Base-by-base conservation (phyloP, 2,113 vertebrate species). In the Corvus cornix region DNA sequence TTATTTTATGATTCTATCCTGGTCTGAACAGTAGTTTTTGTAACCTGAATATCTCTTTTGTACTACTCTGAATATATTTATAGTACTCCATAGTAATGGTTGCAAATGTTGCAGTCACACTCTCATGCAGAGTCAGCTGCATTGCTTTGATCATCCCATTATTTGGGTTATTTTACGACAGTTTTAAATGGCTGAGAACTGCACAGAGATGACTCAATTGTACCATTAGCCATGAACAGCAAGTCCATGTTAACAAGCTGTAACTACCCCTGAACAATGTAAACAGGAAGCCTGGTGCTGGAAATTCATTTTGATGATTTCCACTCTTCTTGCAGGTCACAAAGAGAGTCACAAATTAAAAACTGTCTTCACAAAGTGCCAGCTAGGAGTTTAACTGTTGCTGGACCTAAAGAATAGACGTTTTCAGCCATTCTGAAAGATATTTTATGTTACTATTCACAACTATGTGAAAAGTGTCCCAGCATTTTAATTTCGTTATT, bases 71-170 rank as follows among this genome's bases (percentile, higher is more conserved):
- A 86, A 88, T 77, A 0, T 67, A 72, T 87, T 89, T 94, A 27
- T 41, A 69, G 75, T 9, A 23, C 41, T 77, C 37, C 79, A 3
- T 7, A 46, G 46, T 23, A 79, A 60, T 60, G 91, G 78, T 37
- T 85, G 85, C 46, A 94, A 66, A 74, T 39, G 33, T 55, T 74
- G 67, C 85, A 94, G 87, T 72, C 67, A 44, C 43, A 58, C 59
- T 76, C 8, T 16, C 37, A 13, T 21, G 56, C 60, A 55, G 55
- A 87, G 73, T 14, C 4, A 6, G 53, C 46, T 77, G 19, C 33
- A 9, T 13, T 31, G 84, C 90, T 97, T 96, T 96, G 93, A 93
- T 93, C 90, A 80, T 74, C 55, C 76, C 30, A 17, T 84, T 83
- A 86, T 88, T 85, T 88, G 79, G 84, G 79, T 91, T 84, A 81